Conservation (phyloP, 2,797 vertebrate species). For the Gymnocypris eckloni region DNA sequence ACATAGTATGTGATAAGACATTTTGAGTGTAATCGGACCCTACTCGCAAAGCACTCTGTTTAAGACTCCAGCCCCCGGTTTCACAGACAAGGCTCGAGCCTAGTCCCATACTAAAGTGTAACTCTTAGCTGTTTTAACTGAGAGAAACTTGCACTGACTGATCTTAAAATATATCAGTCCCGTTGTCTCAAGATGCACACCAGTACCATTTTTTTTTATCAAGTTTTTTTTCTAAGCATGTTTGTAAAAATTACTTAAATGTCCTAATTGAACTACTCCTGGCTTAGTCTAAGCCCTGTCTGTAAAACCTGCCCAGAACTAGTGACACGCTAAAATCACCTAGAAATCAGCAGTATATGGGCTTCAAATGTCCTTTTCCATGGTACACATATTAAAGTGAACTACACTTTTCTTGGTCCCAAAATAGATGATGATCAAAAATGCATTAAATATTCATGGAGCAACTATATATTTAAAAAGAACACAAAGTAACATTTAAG, state of each 20-base stretch:
- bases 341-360: neutral
- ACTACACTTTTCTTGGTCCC: neutral
- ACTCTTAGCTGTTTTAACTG: too few species aligned
- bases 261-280: too few species aligned
- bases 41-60: neutral
- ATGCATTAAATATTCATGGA: neutral
- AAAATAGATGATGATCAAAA: neutral
- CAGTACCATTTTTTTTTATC: too few species aligned
- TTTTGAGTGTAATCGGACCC: constrained; percentile 60
- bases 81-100: too few species aligned
- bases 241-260: too few species aligned
- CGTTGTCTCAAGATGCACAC: too few species aligned
- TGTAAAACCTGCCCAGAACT: neutral
- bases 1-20: constrained; percentile 62
- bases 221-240: too few species aligned
- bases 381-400: neutral
- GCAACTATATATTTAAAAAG: neutral
- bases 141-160: too few species aligned
- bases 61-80: neutral
- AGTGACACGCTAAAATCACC: neutral
- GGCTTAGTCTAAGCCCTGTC: too few species aligned
- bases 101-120: too few species aligned
- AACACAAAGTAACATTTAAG: neutral
- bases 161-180: too few species aligned
- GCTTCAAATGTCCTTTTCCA: neutral